Evolutionary conservation across 2,888 invertebrate genomes (phyloP), one percentile per base, ranked within the genome.

Genomic region (Teleiodes luculella): DNA sequence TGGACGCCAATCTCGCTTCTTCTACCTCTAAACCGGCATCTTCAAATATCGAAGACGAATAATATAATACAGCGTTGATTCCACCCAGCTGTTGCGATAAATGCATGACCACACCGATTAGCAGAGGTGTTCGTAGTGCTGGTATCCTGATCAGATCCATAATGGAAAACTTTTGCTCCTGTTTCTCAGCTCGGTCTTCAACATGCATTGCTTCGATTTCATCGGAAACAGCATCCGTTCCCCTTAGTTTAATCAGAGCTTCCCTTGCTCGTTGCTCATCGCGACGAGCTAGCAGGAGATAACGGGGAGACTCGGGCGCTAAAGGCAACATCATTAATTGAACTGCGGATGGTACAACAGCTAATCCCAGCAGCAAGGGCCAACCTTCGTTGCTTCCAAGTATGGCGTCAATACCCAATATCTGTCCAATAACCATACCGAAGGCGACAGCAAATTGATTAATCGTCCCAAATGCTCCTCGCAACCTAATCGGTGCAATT

Each of bases 51-150:
- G 83, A 90, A 33, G 92, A 91, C 6, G 95, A 95, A 76, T 94
- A 95, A 77, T 94, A 94, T 62, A 95, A 90, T 46, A 95, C 93
- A 76, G 88, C 90, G 57, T 90, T 90, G 36, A 90, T 90, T 10
- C 90, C 90, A 36, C 90, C 89, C 58, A 85, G 68, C 57, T 90
- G 90, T 66, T 90, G 90, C 2, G 90, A 90, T 20, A 90, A 66
- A 62, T 90, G 90, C 90, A 90, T 89, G 31, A 90, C 90, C 5
- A 90, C 64, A 18, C 90, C 90, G 52, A 90, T 89, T 2, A 90
- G 63, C 3, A 90, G 74, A 5, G 90, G 90, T 16, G 77, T 78
- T 10, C 89, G 77, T 31, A 90, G 61, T 36, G 82, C 64, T 10
- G 60, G 64, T 20, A 81, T 83, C 10, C 66, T 68, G 55, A 90